These are phyloP conservation scores for Athrips mouffetella DNA, from an alignment of 2,888 invertebrate genomes.

Conservation along the genomic window DNA sequence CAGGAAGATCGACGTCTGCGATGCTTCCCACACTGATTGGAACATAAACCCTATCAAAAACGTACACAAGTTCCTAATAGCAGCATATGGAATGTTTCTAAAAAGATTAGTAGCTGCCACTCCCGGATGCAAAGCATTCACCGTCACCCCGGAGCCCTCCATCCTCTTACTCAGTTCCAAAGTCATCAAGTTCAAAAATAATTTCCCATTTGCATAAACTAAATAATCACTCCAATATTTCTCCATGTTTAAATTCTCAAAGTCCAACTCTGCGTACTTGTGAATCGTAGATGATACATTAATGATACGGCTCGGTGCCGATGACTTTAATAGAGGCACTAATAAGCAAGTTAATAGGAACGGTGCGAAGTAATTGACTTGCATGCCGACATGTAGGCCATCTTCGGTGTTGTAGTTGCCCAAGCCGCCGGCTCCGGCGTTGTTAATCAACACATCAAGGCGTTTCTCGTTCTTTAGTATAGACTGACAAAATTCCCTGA, in stretches of 20 bases:
- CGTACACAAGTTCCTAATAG: constrained; percentile 47
- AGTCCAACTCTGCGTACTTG: constrained; percentile 62
- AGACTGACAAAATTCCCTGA: constrained; percentile 76
- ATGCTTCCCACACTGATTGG: constrained; percentile 80
- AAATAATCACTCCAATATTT: constrained; percentile 72
- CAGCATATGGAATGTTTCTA: constrained; percentile 75
- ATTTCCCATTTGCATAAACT: constrained; percentile 75
- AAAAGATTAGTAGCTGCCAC: constrained; percentile 81
- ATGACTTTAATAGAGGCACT: constrained; percentile 70
- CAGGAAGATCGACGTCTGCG: constrained; percentile 81
- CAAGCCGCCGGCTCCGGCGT: constrained; percentile 75
- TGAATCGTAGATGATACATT: constrained; percentile 81
- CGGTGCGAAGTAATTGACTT: constrained; percentile 84
- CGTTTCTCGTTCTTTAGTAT: constrained; percentile 68
- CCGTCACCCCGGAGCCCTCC: constrained; percentile 80
- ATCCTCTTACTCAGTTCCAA: constrained; percentile 78
- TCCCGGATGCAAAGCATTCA: constrained; percentile 85
- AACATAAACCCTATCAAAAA: constrained; percentile 56
- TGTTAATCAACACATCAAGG: constrained; percentile 79
- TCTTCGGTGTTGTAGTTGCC: constrained; percentile 79
- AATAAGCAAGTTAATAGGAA: constrained; percentile 84
- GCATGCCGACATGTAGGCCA: constrained; percentile 83
- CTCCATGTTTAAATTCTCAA: constrained; percentile 70
- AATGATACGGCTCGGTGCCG: constrained; percentile 80
- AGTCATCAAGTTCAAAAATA: constrained; percentile 82